Base-by-base conservation (phyloP, 2,888 invertebrate genomes). In the Cryptosula pallasiana region DNA sequence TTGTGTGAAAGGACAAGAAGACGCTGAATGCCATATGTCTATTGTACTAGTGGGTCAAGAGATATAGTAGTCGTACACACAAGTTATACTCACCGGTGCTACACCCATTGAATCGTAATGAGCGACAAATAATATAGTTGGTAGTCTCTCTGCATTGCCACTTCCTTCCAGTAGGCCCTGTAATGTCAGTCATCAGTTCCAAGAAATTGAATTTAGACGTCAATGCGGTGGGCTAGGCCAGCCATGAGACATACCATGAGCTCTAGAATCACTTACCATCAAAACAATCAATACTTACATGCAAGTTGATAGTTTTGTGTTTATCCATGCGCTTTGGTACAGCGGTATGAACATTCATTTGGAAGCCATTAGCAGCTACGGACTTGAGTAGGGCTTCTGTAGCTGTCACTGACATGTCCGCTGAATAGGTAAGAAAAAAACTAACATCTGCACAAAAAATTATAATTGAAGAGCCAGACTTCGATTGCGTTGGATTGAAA, bases 361-460 rank as follows among this genome's bases (percentile, higher is more conserved):
- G 96, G 86, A 95, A 96, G 13, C 96, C 95, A 87, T 95, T 95
- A 0, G 94, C 94, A 25, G 93, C 91, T n/a, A 95, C 90, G 20
- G 93, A 90, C 80, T 91, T 91, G 73, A 94, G 86, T 84, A 96
- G 87, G 5, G 93, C 93, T 88, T 77, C 63, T 29, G 75, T 63
- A 2, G 63, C 63, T 29, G 63, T 63, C 13, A 9, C 25, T 3
- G 63, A 25, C 63, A 25, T 25, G 13, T 63, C 63, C 3, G 63
- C 63, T 63, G 27, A 2, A 23, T 23, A 20, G 5, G 45, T 13
- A 20, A 5, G 20, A 45, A 45, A 45, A 45, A 13, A 45, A 45
- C 20, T 45, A 13, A 45, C 20, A 45, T 45, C 45, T 20, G 45
- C 20, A n/a, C n/a, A n/a, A n/a, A n/a, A n/a, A n/a, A n/a, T n/a